Percentiles rank a stretch among this genome's conserved stretches.
These are phyloP conservation scores for Mythimna impura DNA, from an alignment of 2,888 invertebrate species.

Conservation along the genomic window DNA sequence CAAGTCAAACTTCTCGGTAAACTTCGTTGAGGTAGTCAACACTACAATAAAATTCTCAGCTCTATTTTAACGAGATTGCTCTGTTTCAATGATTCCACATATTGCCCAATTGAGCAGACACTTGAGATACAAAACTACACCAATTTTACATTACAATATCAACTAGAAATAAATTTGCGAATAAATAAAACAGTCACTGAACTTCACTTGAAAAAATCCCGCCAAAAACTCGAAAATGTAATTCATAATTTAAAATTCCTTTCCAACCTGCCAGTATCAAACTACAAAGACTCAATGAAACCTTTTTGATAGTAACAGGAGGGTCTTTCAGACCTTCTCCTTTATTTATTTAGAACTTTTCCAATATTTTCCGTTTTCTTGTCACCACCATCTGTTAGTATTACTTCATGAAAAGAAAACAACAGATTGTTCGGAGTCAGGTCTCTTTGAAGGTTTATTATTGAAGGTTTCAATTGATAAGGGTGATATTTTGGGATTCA, in stretches of 20 bases:
- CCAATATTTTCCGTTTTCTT: constrained; percentile 74
- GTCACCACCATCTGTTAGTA: constrained; percentile 72
- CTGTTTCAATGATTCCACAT: no score
- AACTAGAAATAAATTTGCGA: no score
- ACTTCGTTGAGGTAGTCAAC: no score
- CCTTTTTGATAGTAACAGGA: constrained; percentile 56
- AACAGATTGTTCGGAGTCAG: constrained; percentile 50
- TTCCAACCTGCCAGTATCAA: constrained; percentile 29
- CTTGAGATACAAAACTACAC: no score
- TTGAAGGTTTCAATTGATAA: constrained; percentile 31
- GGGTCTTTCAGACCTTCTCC: constrained; percentile 29
- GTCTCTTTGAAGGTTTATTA: constrained; percentile 38
- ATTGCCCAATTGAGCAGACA: no score
- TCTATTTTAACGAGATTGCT: no score
- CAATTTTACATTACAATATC: no score
- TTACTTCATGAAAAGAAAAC: constrained; percentile 66
- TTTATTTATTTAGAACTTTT: constrained; percentile 77
- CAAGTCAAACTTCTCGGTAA: no score
- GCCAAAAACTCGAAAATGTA: constrained; percentile 6
- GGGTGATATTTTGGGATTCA: constrained; percentile 25
- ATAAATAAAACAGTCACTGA: no score
- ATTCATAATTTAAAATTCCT: constrained; percentile 60
- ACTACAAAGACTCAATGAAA: constrained; percentile 55
- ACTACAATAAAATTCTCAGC: no score
- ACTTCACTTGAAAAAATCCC: no score